Conservation (phyloP, 53 echinoderm and acorn worm genomes). For the Apostichopus leukothele region DNA sequence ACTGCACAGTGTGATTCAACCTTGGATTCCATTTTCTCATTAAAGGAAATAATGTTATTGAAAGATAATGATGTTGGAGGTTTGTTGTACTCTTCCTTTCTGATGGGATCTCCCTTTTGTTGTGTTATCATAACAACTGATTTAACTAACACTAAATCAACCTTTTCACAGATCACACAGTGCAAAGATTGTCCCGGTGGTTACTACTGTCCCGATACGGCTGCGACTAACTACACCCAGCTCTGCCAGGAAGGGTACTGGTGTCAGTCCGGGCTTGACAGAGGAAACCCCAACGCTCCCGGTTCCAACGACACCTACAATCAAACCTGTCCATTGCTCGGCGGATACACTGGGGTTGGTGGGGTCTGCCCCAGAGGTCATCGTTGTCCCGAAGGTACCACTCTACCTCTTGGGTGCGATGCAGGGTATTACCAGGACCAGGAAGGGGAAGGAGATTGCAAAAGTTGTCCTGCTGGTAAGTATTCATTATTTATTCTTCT, state of each 20-base stretch:
- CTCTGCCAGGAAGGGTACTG: constrained; percentile 90
- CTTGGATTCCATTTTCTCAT: no score
- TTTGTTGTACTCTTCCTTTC: no score
- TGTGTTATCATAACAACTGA: not conserved
- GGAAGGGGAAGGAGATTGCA: constrained; percentile 78
- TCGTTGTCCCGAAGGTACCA: constrained; percentile 78
- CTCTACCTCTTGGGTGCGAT: constrained; percentile 79
- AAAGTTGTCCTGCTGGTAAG: constrained; percentile 81
- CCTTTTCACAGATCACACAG: constrained; percentile 68
- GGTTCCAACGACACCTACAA: constrained; percentile 89
- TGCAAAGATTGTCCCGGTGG: constrained; percentile 91
- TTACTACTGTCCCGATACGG: constrained; percentile 75
- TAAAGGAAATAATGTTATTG: no score
- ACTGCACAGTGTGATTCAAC: no score
- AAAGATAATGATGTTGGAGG: no score
- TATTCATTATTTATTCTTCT: not conserved
- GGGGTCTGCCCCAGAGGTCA: constrained; percentile 90
- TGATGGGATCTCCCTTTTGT: not conserved
- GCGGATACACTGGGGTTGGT: constrained; percentile 90
- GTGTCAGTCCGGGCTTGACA: constrained; percentile 90
- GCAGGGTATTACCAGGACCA: constrained; percentile 89
- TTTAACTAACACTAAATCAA: no score
- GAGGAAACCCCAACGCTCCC: constrained; percentile 77
- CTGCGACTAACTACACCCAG: constrained; percentile 66
- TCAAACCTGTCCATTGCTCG: constrained; percentile 87